A percentile compares a stretch with the other conserved stretches of the same genome.
Conservation (phyloP, 2,797 vertebrate genomes). For the Zenarchopterus dispar region DNA sequence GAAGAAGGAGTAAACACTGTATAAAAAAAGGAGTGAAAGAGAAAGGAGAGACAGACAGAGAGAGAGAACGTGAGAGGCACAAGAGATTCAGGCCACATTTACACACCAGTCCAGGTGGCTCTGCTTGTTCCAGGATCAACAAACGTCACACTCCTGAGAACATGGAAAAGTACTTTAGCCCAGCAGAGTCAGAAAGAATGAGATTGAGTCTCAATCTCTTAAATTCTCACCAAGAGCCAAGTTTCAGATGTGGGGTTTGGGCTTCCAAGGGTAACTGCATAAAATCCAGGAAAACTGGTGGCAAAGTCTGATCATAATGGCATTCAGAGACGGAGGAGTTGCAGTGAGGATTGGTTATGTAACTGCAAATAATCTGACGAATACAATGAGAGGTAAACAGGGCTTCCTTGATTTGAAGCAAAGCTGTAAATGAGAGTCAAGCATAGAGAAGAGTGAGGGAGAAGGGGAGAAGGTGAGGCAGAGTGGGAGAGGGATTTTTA, state of each 20-base stretch:
- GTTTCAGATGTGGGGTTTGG: not conserved
- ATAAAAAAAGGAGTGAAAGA: not conserved
- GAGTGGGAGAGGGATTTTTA: slow-evolving; percentile 25
- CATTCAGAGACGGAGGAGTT: slow-evolving; percentile 25
- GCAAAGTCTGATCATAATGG: slow-evolving; percentile 32
- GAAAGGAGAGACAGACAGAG: too few relatives aligned
- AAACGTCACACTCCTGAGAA: slow-evolving; percentile 30
- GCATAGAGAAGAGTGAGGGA: slow-evolving; percentile 11
- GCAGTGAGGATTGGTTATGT: slow-evolving; percentile 40
- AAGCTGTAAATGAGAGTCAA: slow-evolving; percentile 41
- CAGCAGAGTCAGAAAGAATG: slow-evolving; percentile 26
- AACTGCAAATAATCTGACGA: slow-evolving; percentile 48
- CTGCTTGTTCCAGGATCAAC: slow-evolving; percentile 26
- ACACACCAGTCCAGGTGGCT: slow-evolving; percentile 42
- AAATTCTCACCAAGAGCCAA: slow-evolving; percentile 14
- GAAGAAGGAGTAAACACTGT: slow-evolving; percentile 11
- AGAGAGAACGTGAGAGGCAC: not conserved
- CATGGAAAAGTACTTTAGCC: slow-evolving; percentile 49
- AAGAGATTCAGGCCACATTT: slow-evolving; percentile 27
- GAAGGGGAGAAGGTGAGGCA: not conserved
- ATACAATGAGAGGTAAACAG: slow-evolving; percentile 38
- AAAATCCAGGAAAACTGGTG: slow-evolving; percentile 22
- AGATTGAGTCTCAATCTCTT: slow-evolving; percentile 36
- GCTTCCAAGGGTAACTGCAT: slow-evolving; percentile 32
- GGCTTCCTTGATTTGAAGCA: slow-evolving; percentile 40